Conservation (phyloP, 2,797 vertebrate species). For the Phyllotis vaccarum region DNA sequence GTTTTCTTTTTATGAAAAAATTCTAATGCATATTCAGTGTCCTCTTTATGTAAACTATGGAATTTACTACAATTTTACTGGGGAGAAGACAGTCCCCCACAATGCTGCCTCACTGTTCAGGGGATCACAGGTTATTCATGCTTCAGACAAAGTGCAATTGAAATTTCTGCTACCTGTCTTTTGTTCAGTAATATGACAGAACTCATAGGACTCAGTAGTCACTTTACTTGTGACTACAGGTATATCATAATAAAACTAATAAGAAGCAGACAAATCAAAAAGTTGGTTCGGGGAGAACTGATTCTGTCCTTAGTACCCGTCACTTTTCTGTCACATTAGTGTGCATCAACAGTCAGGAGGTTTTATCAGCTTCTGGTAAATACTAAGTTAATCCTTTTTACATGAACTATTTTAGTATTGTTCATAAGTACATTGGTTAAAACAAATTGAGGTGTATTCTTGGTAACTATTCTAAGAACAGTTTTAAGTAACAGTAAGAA, state of each 20-base stretch:
- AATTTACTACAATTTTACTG: neutral
- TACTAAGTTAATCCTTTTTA: neutral
- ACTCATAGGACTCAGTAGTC: neutral
- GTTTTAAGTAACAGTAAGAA: neutral
- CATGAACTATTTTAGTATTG: neutral
- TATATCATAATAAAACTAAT: neutral
- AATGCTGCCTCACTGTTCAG: neutral
- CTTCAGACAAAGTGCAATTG: neutral
- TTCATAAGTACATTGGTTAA: neutral
- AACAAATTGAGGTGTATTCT: neutral
- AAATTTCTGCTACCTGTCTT: neutral
- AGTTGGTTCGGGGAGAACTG: neutral
- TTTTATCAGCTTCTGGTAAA: neutral
- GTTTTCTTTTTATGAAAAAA: neutral
- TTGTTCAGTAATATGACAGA: neutral
- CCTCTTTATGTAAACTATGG: neutral
- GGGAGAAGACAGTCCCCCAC: accelerated
- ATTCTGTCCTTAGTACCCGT: neutral
- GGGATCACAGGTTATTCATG: neutral
- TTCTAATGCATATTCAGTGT: neutral
- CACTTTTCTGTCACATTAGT: neutral
- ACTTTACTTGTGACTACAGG: neutral
- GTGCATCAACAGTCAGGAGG: neutral
- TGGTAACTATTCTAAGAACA: too few species aligned
- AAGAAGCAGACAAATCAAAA: neutral